Evolutionary conservation across 1,140 invertebrate species (phyloP), one percentile per base, ranked within the genome.

Genomic region (Drosophila sechellia): DNA sequence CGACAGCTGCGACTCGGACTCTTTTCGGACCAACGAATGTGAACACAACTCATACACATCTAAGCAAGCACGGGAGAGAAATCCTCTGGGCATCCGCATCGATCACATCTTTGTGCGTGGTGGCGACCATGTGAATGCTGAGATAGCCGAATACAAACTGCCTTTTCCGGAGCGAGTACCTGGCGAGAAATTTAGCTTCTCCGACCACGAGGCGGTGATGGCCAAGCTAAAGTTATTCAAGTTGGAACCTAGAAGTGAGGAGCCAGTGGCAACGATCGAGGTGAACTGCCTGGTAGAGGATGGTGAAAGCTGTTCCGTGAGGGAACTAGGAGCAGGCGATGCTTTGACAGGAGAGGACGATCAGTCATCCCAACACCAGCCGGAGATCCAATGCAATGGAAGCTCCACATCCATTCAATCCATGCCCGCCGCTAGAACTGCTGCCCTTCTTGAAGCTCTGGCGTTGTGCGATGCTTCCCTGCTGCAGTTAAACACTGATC

Each of bases 171-270:
- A 95, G 39, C 93, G 95, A 77, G 95, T 98, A 43, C 96, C 96
- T 10, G 94, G 94, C 1, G 90, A 94, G 59, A 89, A 93, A 53
- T 97, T 96, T 77, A 97, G 96, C 86, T 98, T 96, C 92, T 98
- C 97, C 0, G 97, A 98, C 92, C 97, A 98, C 90, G 97, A 98
- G 93, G 97, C 96, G n/a, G 95, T 98, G n/a, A 92, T 94, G 63
- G 94, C 95, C 15, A 93, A 93, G 46, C 90, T 97, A 64, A 65
- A 61, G 52, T 66, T 72, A 49, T 81, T 15, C 48, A 43, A 63
- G 59, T 59, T 68, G 70, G 48, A 25, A 50, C 49, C 8, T 8
- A 25, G 5, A 22, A n/a, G 13, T 1, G 20, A 25, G 12, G 55
- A 60, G 5, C 34, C 48, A 13, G 65, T 79, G 13, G 49, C 58